Evolutionary conservation across 30 jellyfish, hydroid and myxozoan species (phyloP).

Genomic region (Mastigias papua): DNA sequence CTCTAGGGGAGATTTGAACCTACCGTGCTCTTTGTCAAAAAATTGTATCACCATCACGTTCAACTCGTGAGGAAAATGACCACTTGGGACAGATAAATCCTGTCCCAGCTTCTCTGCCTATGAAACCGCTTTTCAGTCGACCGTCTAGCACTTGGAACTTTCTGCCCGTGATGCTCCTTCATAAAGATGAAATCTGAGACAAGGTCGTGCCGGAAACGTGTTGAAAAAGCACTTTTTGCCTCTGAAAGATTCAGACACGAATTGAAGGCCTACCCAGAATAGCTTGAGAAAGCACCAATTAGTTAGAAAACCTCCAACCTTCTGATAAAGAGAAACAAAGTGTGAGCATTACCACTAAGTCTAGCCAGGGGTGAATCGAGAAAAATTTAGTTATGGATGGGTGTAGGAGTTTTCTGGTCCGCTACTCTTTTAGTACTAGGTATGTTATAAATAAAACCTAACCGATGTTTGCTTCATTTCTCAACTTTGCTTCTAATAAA

Average conservation of each 20-base stretch:
- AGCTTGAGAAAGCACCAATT: too few relatives aligned
- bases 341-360: too few relatives aligned
- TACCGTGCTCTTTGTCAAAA: conserved; percentile 40
- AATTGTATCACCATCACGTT: conserved; percentile 47
- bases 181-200: conserved; percentile 62
- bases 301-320: too few relatives aligned
- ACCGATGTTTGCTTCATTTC: too few relatives aligned
- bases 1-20: conserved; percentile 44
- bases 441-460: too few relatives aligned
- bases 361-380: too few relatives aligned
- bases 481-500: too few relatives aligned
- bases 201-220: conserved; percentile 31
- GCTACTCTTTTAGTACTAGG: too few relatives aligned
- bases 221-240: not conserved
- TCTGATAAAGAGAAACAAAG: too few relatives aligned
- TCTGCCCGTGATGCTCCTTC: conserved; percentile 11
- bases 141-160: conserved; percentile 87
- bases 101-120: conserved; percentile 69
- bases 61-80: conserved; percentile 77
- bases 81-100: conserved; percentile 61
- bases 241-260: not conserved
- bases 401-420: too few relatives aligned
- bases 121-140: conserved; percentile 59
- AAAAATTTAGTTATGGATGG: too few relatives aligned
- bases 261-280: too few relatives aligned